Conservation (phyloP, 1,140 invertebrate species). For the Aphelenchoides besseyi region DNA sequence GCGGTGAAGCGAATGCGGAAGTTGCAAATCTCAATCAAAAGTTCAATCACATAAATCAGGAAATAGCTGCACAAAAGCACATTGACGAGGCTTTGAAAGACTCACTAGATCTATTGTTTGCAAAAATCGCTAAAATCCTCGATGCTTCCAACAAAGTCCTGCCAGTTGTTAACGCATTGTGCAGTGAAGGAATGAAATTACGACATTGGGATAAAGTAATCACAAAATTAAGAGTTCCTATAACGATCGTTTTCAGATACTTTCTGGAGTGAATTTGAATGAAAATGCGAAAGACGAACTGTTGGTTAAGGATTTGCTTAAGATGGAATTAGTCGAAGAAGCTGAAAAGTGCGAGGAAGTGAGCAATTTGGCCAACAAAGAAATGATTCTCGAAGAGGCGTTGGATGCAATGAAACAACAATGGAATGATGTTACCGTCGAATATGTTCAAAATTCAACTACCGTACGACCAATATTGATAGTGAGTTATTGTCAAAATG, state of each 20-base stretch:
- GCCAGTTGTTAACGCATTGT: conserved; percentile 36
- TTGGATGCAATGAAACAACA: conserved; percentile 35
- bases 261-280: conserved; percentile 23
- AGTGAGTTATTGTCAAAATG: neutral
- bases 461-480: conserved; percentile 6
- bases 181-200: conserved; percentile 34
- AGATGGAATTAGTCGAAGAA: conserved; percentile 36
- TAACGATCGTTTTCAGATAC: conserved; percentile 26
- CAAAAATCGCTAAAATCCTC: conserved; percentile 34
- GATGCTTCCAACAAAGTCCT: conserved; percentile 35
- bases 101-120: conserved; percentile 30
- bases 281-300: conserved; percentile 37
- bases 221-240: neutral
- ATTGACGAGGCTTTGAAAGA: conserved; percentile 32
- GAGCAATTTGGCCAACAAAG: conserved; percentile 41
- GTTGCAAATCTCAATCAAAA: conserved; percentile 29
- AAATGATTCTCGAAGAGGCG: conserved; percentile 31
- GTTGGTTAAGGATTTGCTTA: conserved; percentile 34
- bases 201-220: conserved; percentile 38
- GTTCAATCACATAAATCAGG: conserved; percentile 19
- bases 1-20: conserved; percentile 27
- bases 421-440: conserved; percentile 28
- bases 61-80: neutral
- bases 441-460: conserved; percentile 29
- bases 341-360: conserved; percentile 47